Evolutionary conservation across 2,113 vertebrate species (phyloP).

Genomic region (Coregonus clupeaformis): DNA sequence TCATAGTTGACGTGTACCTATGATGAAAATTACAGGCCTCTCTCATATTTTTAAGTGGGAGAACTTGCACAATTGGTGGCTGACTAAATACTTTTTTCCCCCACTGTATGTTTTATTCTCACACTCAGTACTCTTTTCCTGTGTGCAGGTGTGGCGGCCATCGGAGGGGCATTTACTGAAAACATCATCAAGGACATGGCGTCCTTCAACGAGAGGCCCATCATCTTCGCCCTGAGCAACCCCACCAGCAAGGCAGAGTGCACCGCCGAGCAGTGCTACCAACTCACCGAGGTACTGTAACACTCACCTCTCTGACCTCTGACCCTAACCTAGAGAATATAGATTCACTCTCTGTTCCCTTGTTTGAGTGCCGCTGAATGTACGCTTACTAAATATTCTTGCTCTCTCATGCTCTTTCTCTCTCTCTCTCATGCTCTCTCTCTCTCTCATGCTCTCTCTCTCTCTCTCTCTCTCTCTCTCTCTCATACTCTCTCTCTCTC

Average conservation of each 20-base stretch:
- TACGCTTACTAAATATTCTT: too few relatives aligned
- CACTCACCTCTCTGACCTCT: background rate
- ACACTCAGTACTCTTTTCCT: slow-evolving; percentile 9
- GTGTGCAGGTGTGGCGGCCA: slow-evolving; percentile 87
- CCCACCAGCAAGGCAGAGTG: slow-evolving; percentile 97
- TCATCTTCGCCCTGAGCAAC: slow-evolving; percentile 96
- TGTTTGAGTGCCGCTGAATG: background rate
- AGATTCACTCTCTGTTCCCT: background rate
- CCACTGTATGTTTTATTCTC: too few relatives aligned
- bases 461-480: background rate
- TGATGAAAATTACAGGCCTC: too few relatives aligned
- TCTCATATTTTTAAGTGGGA: too few relatives aligned
- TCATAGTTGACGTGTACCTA: too few relatives aligned
- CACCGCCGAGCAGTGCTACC: slow-evolving; percentile 95
- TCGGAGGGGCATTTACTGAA: slow-evolving; percentile 89
- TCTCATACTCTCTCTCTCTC: background rate
- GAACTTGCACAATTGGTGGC: too few relatives aligned
- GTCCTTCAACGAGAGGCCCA: slow-evolving; percentile 86
- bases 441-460: background rate
- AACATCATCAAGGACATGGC: slow-evolving; percentile 93
- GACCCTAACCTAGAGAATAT: background rate
- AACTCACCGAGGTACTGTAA: slow-evolving; percentile 81
- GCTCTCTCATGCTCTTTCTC: background rate
- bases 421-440: background rate
- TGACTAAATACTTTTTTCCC: too few relatives aligned